Evolutionary conservation across 37 sponge, comb jelly and placozoan species (phyloP).

Genomic region (Geodia barretti): DNA sequence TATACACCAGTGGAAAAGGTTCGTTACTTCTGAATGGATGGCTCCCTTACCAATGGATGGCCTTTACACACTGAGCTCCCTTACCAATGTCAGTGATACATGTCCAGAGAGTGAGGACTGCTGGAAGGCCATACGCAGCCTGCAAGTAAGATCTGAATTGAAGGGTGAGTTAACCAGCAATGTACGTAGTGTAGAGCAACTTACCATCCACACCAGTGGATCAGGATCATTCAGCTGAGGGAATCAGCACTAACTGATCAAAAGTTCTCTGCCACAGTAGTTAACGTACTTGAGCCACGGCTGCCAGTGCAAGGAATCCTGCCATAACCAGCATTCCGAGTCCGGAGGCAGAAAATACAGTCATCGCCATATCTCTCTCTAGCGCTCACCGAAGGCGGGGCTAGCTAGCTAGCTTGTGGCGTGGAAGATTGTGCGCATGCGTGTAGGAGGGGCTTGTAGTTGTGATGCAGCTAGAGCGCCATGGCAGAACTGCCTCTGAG

Average conservation of each 20-base stretch:
- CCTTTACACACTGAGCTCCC: no score
- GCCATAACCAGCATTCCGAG: conserved; percentile 14
- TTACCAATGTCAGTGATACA: background rate
- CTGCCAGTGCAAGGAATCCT: conserved; percentile 15
- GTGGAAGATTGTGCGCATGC: no score
- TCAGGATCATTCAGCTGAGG: conserved; percentile 36
- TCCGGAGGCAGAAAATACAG: no score
- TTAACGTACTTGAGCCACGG: conserved; percentile 15
- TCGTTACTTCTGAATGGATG: no score
- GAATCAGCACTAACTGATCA: background rate
- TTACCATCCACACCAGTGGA: conserved; percentile 33
- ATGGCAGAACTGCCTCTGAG: conserved; percentile 1
- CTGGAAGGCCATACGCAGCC: conserved; percentile 15
- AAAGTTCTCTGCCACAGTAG: background rate
- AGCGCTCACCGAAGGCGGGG: no score
- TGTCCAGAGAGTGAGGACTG: conserved; percentile 1
- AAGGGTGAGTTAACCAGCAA: background rate
- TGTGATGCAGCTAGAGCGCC: background rate
- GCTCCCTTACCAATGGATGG: no score
- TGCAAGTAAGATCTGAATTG: background rate
- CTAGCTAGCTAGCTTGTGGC: no score
- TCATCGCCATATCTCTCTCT: no score
- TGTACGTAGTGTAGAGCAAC: background rate
- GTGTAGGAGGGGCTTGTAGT: no score
- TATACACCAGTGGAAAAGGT: no score